These are phyloP conservation scores for Vollenhovia emeryi DNA, from an alignment of 1,140 invertebrate species.

Conservation along the genomic window DNA sequence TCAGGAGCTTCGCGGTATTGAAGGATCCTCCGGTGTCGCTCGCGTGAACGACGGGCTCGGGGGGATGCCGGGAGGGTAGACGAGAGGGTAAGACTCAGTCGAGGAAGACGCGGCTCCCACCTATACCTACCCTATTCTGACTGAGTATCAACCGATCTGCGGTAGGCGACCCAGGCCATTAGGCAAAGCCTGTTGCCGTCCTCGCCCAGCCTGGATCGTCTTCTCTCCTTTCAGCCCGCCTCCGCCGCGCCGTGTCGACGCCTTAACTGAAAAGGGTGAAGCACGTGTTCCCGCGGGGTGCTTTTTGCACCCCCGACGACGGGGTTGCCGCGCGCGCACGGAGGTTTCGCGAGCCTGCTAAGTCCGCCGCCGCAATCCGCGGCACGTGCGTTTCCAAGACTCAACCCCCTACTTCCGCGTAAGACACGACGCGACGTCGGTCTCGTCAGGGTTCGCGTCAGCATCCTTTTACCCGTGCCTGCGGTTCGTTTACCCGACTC, in stretches of 20 bases:
- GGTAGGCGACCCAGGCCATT: constrained; percentile 70
- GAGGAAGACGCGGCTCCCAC: not conserved
- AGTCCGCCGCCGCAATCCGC: constrained; percentile 67
- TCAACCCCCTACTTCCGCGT: constrained; percentile 42
- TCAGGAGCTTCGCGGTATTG: constrained; percentile 63
- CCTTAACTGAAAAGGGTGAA: constrained; percentile 68
- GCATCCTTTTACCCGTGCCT: not conserved
- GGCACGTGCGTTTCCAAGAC: constrained; percentile 66
- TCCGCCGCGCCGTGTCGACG: constrained; percentile 11
- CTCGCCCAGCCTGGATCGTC: constrained; percentile 1
- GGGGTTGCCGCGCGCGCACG: not conserved
- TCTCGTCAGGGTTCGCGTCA: not conserved
- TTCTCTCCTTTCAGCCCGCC: not conserved
- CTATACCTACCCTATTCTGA: constrained; percentile 9
- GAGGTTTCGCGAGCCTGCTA: constrained; percentile 61
- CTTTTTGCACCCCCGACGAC: constrained; percentile 51
- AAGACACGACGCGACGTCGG: not conserved
- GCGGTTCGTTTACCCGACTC: not conserved
- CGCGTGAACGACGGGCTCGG: constrained; percentile 5
- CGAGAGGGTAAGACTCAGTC: not conserved
- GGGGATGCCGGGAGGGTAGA: not conserved
- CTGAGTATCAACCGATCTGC: constrained; percentile 65
- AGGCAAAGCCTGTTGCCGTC: constrained; percentile 67
- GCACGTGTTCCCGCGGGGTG: constrained; percentile 59
- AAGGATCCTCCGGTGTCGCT: constrained; percentile 23